Evolutionary conservation across 2,113 vertebrate genomes (phyloP).

Genomic region (Vulpes ferrilata): DNA sequence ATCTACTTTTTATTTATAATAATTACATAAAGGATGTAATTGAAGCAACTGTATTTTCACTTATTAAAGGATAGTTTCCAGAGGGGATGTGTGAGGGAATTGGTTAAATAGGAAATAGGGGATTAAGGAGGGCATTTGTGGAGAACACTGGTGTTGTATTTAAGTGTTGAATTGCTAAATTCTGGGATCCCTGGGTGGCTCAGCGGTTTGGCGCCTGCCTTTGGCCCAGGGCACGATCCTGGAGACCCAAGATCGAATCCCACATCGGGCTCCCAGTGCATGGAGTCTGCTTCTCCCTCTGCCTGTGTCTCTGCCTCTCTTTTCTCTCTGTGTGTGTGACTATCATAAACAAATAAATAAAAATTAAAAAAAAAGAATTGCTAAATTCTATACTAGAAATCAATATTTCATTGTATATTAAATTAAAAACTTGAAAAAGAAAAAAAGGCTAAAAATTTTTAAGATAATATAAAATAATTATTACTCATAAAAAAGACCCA

Average conservation of each 20-base stretch:
- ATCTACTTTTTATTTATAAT: no score
- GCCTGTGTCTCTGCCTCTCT: no score
- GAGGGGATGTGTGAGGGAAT: background rate
- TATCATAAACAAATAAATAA: no score
- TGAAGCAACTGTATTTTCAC: background rate
- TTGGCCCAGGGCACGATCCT: no score
- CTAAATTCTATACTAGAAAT: background rate
- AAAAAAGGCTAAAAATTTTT: background rate
- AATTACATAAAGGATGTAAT: no score
- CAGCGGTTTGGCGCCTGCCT: no score
- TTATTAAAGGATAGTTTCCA: background rate
- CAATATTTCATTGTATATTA: background rate
- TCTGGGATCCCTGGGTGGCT: background rate
- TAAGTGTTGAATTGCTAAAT: background rate
- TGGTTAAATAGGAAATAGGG: background rate
- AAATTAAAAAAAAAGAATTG: background rate
- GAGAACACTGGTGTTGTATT: background rate
- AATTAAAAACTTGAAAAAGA: background rate
- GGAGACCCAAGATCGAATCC: no score
- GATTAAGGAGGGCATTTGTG: background rate
- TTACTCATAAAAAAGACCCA: background rate
- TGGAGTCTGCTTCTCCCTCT: no score
- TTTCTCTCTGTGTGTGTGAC: no score
- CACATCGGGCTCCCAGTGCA: no score
- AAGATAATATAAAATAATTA: background rate